phyloP scores from a whole-genome alignment of 2,113 vertebrate species.

The Speoplatyrhinus poulsoni region DNA sequence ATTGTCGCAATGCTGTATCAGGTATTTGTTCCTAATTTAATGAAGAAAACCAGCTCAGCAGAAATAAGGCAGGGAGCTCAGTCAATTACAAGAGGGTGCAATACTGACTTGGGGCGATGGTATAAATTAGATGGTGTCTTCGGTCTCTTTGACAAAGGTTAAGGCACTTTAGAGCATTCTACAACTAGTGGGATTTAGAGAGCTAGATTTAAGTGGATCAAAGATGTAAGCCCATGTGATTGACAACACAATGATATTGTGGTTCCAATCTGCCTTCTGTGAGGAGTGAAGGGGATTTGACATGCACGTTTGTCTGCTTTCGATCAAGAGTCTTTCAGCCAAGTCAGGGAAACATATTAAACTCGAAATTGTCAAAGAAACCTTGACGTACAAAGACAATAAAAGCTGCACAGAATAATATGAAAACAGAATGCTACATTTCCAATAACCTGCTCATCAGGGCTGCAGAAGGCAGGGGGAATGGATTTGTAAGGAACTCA shows the following conservation, averaged over 20 bases:
- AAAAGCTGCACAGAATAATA: neutral
- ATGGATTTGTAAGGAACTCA: no score
- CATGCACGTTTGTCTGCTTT: slow-evolving; percentile 2
- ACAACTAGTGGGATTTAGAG: neutral
- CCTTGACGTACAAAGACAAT: no score
- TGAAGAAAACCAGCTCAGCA: no score
- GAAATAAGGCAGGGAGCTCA: no score
- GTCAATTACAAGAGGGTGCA: no score
- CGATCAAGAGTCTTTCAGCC: neutral
- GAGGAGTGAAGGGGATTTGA: slow-evolving; percentile 23
- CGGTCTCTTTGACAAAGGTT: no score
- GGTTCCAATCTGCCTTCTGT: slow-evolving; percentile 19
- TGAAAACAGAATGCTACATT: neutral
- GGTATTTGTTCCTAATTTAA: neutral
- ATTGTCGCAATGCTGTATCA: neutral
- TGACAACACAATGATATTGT: slow-evolving; percentile 6
- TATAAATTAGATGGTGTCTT: no score
- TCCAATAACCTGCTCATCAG: neutral
- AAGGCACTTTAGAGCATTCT: neutral
- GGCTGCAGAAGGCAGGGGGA: no score
- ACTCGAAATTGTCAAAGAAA: neutral
- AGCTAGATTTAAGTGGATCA: neutral
- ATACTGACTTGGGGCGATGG: no score
- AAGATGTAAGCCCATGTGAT: neutral
- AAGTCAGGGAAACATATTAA: neutral